Base-by-base conservation (phyloP, 2,113 vertebrate species). In the Leptodactylus fuscus region DNA sequence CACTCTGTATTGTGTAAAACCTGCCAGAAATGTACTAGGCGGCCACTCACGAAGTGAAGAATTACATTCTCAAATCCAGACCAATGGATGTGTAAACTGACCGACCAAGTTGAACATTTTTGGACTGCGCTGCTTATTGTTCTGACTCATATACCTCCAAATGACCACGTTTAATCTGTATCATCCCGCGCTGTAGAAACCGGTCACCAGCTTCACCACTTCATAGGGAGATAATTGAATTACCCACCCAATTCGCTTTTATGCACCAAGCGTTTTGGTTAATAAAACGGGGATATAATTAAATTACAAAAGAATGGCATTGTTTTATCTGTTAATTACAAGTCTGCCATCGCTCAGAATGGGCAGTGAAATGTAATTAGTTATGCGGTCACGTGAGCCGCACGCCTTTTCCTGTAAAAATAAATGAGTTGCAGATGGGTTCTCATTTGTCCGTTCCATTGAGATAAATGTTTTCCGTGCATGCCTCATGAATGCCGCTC, bases 261-360 rank as follows among this genome's bases (percentile, higher is more conserved):
- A 77, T 65, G 48, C 13, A 38, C 16, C 44, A 69, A 49, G 44
- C 55, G 32, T 34, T 78, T 58, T 27, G 74, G 46, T 49, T 51
- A 32, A 69, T 67, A 69, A 85, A 85, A 55, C n/a, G 36, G n/a
- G n/a, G 38, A 69, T 46, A 67, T 67, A 85, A 85, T 79, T 78
- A 79, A 77, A 65, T 49, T 10, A 51, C 46, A 12, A 46, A 85
- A 79, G 74, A 82, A 70, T 82, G 71, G 81, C 62, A 49, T 73
- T 82, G 46, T 58, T 69, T 85, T 69, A 85, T 48, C 58, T 79
- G 75, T 69, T 85, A 85, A 85, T 85, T 77, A 77, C 32, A 78
- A 67, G 78, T 74, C 74, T 78, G 75, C 58, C 83, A 78, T 79
- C 29, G 15, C 29, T 53, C 53, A 73, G 73, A 71, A 65, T 29